A percentile compares a stretch with the other conserved stretches of the same genome.
Evolutionary conservation across 2,888 invertebrate species (phyloP).

Genomic region (Alviniconcha strummeri): DNA sequence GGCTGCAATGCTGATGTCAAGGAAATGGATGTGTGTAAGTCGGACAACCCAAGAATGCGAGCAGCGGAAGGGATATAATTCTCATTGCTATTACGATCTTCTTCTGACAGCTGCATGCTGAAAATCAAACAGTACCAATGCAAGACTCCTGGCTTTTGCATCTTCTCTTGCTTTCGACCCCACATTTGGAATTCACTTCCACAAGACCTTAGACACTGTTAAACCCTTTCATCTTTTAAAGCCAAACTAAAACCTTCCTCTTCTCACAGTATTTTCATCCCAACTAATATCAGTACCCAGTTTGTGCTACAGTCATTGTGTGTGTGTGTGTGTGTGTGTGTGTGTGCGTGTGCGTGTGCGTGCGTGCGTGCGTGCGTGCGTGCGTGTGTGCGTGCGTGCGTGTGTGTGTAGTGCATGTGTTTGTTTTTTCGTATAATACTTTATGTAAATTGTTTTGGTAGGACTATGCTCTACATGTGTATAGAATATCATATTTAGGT

Average conservation of each 20-base stretch:
- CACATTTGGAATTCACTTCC: background rate
- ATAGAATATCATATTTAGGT: too few relatives aligned
- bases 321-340: slow-evolving; percentile 26
- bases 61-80: background rate
- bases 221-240: too few relatives aligned
- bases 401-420: background rate
- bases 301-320: background rate
- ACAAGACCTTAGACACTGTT: too few relatives aligned
- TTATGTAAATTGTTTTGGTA: too few relatives aligned
- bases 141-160: background rate
- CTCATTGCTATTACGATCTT: background rate
- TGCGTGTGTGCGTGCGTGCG: slow-evolving; percentile 10
- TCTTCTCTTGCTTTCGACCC: background rate
- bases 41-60: background rate
- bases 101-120: background rate
- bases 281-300: background rate
- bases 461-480: too few relatives aligned
- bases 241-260: too few relatives aligned
- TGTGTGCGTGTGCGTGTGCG: slow-evolving; percentile 20
- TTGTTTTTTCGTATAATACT: too few relatives aligned
- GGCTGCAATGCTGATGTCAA: slow-evolving; percentile 10
- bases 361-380: slow-evolving; percentile 16
- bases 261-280: too few relatives aligned
- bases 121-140: background rate
- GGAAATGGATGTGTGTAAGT: slow-evolving; percentile 24